Percentiles rank a stretch among this genome's conserved stretches.
These are phyloP conservation scores for Paradoxurus hermaphroditus DNA, from an alignment of 2,113 vertebrate species.

Conservation along the genomic window DNA sequence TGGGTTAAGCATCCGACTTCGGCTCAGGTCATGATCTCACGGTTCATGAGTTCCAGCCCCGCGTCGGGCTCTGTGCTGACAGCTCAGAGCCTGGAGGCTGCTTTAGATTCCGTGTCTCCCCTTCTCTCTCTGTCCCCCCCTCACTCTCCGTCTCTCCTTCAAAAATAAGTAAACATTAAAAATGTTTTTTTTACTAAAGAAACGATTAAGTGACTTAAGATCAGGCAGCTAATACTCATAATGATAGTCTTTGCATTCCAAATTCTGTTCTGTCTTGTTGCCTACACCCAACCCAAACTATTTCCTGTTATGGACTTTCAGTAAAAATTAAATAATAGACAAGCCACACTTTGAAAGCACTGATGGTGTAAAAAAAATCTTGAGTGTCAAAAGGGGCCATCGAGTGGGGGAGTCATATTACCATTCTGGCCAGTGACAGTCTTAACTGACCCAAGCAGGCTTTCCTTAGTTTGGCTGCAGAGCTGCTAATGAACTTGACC, in stretches of 20 bases:
- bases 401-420: not conserved
- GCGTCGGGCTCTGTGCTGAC: too few species aligned
- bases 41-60: too few species aligned
- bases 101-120: too few species aligned
- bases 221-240: not conserved
- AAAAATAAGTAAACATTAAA: too few species aligned
- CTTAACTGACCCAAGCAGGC: not conserved
- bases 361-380: not conserved
- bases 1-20: too few species aligned
- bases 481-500: conserved; percentile 14
- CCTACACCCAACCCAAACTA: not conserved
- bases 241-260: not conserved
- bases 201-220: not conserved
- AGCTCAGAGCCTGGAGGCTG: too few species aligned
- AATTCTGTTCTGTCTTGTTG: not conserved
- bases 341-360: not conserved
- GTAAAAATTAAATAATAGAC: conserved; percentile 2
- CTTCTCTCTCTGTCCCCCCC: too few species aligned
- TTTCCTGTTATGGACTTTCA: not conserved
- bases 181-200: too few species aligned
- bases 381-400: not conserved
- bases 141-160: too few species aligned
- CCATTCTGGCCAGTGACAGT: not conserved
- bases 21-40: too few species aligned
- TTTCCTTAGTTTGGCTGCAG: not conserved